Evolutionary conservation across 53 echinoderm and acorn worm species (phyloP).

Genomic region (Antedon mediterranea): DNA sequence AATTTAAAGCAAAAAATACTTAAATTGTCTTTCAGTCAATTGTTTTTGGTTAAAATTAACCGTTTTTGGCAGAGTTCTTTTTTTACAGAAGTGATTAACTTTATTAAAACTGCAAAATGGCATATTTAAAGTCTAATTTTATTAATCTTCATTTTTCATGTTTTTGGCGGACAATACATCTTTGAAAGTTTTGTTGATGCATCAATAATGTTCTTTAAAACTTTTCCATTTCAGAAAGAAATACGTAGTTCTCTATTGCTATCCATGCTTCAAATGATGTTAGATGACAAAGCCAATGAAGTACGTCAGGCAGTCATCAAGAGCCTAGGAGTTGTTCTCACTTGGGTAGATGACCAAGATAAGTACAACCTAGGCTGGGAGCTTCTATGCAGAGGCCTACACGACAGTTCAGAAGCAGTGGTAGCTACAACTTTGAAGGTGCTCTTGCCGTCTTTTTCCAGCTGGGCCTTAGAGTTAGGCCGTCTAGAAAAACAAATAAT

Average conservation of each 20-base stretch:
- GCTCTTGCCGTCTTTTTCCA: slow-evolving; percentile 73
- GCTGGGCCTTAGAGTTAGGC: slow-evolving; percentile 72
- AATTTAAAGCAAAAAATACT: too few relatives aligned
- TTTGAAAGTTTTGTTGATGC: too few relatives aligned
- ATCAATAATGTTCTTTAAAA: too few relatives aligned
- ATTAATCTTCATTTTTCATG: too few relatives aligned
- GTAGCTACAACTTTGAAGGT: slow-evolving; percentile 59
- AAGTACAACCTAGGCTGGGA: slow-evolving; percentile 96
- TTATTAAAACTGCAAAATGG: too few relatives aligned
- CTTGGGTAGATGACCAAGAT: slow-evolving; percentile 76
- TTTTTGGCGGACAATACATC: too few relatives aligned
- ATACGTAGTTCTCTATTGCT: slow-evolving; percentile 83
- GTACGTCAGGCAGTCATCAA: slow-evolving; percentile 64
- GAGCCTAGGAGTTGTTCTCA: slow-evolving; percentile 77
- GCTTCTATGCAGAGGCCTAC: slow-evolving; percentile 53
- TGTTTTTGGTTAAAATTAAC: too few relatives aligned
- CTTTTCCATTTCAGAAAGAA: slow-evolving; percentile 33
- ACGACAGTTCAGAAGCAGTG: slow-evolving; percentile 50
- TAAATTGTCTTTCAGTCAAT: too few relatives aligned
- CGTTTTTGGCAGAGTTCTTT: too few relatives aligned
- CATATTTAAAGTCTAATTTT: too few relatives aligned
- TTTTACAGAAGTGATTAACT: too few relatives aligned
- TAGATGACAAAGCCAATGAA: slow-evolving; percentile 71
- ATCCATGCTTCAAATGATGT: slow-evolving; percentile 90
- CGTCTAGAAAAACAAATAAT: slow-evolving; percentile 76